phyloP scores from a whole-genome alignment of 2,888 invertebrate genomes.

The Mamestra brassicae region DNA sequence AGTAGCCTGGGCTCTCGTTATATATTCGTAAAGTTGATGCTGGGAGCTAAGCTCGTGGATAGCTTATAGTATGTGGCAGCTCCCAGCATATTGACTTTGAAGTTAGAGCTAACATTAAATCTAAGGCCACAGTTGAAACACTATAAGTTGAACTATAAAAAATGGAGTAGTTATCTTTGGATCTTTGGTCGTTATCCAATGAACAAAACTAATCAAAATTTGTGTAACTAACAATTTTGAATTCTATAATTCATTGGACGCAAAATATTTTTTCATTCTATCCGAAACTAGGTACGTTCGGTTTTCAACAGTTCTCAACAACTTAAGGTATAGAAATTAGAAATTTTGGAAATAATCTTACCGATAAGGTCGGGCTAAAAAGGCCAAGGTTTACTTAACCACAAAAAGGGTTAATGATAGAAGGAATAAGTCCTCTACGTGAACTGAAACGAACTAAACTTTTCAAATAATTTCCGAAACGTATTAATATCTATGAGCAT shows the following conservation, averaged over 20 bases:
- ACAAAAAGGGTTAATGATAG: not conserved
- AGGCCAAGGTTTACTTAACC: not conserved
- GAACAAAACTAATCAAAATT: too few species aligned
- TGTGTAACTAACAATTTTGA: too few species aligned
- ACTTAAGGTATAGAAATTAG: not conserved
- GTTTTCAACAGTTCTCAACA: too few species aligned
- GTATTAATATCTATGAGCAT: conserved; percentile 54
- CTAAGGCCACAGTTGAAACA: not conserved
- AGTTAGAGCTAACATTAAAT: not conserved
- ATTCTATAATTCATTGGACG: too few species aligned
- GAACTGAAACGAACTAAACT: conserved; percentile 27
- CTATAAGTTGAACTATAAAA: not conserved
- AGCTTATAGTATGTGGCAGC: not conserved
- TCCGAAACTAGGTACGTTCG: too few species aligned
- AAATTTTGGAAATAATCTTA: conserved; percentile 2
- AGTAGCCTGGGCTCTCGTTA: conserved; percentile 47
- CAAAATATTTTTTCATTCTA: too few species aligned
- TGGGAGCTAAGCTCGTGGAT: conserved; percentile 10
- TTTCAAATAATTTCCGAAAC: conserved; percentile 48
- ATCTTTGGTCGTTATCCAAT: too few species aligned
- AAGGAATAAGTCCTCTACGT: conserved; percentile 7
- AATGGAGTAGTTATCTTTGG: too few species aligned
- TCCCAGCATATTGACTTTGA: conserved; percentile 16
- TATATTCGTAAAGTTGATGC: conserved; percentile 33
- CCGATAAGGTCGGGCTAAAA: not conserved